Evolutionary conservation across 2,888 invertebrate genomes (phyloP).

Genomic region (Anaspis maculata): DNA sequence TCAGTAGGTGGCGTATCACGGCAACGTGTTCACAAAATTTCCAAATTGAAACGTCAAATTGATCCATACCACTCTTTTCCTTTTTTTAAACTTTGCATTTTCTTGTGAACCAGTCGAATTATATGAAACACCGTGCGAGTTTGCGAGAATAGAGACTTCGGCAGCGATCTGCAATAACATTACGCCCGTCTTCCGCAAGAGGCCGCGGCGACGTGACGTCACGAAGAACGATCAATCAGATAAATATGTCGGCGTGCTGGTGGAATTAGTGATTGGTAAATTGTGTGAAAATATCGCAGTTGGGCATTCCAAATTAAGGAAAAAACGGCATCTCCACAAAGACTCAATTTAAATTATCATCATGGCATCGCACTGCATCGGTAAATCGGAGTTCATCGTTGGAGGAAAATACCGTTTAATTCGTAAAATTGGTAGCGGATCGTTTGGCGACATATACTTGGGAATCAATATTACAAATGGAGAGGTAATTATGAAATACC

Average conservation of each 20-base stretch:
- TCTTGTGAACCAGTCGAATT: too few species aligned
- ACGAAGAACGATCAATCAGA: constrained; percentile 39
- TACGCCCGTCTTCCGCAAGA: constrained; percentile 9
- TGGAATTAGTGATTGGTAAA: constrained; percentile 44
- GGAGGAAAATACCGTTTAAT: constrained; percentile 91
- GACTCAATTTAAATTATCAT: constrained; percentile 36
- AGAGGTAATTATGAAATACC: constrained; percentile 63
- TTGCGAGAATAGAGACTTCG: too few species aligned
- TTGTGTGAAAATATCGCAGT: constrained; percentile 39
- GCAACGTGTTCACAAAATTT: background rate
- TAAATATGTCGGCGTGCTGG: constrained; percentile 53
- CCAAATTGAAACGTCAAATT: constrained; percentile 1
- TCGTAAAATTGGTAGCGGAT: constrained; percentile 97
- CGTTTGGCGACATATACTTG: constrained; percentile 98
- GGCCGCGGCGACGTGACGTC: constrained; percentile 16
- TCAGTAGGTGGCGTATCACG: background rate
- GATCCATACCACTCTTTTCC: background rate
- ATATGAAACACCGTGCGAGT: background rate
- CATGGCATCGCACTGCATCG: constrained; percentile 38
- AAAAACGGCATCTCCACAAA: constrained; percentile 24
- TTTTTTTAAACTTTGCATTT: too few species aligned
- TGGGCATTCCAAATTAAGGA: constrained; percentile 40
- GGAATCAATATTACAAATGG: constrained; percentile 86
- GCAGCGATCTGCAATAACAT: too few species aligned
- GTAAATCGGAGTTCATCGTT: constrained; percentile 69